Evolutionary conservation across 2,797 vertebrate genomes (phyloP).

Genomic region (Arremon brunneinucha): DNA sequence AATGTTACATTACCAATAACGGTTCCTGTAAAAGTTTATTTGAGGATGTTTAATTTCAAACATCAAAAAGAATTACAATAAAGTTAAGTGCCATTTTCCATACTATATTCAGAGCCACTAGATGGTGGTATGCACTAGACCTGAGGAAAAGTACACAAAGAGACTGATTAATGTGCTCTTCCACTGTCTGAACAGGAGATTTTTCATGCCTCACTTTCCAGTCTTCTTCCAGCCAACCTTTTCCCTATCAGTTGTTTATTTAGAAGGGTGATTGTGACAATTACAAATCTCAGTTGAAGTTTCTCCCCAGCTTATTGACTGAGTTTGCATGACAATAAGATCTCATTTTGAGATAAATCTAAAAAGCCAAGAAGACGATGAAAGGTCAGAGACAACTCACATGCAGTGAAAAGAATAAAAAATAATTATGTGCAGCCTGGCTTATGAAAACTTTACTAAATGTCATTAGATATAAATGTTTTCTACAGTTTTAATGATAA

Average conservation of each 20-base stretch:
- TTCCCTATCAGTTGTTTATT: neutral
- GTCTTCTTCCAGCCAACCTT: neutral
- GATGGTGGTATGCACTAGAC: constrained; percentile 39
- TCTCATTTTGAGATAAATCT: neutral
- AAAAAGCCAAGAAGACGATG: neutral
- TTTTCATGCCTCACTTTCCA: neutral
- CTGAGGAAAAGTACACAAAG: neutral
- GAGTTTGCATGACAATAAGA: neutral
- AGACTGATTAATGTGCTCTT: neutral
- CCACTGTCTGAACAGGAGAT: neutral
- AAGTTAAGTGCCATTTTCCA: neutral
- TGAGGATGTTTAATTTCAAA: neutral
- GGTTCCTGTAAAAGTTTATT: neutral
- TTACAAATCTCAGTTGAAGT: neutral
- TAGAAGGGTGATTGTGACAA: neutral
- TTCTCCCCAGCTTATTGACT: neutral
- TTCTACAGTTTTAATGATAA: neutral
- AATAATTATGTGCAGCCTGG: neutral
- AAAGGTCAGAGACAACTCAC: neutral
- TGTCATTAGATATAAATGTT: neutral
- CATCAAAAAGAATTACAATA: neutral
- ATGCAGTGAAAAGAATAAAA: neutral
- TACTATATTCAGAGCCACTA: neutral
- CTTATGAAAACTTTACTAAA: neutral
- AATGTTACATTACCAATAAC: neutral